Evolutionary conservation across 1,140 invertebrate genomes (phyloP), one percentile per base, ranked within the genome.

Genomic region (Drosophila kikkawai): DNA sequence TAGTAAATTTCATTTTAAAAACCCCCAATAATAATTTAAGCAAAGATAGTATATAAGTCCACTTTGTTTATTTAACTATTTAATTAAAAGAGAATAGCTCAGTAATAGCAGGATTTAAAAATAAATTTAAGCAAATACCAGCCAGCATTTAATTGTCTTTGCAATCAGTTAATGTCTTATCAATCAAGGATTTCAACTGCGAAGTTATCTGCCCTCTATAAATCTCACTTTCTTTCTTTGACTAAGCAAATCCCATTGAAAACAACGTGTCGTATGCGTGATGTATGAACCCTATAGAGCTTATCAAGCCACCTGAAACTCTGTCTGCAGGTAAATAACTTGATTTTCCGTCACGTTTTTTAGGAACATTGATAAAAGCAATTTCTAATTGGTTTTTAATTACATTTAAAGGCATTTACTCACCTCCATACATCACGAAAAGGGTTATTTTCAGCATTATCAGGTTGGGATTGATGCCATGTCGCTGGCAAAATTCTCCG

Each of bases 381-480:
- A 68, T 57, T 59, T 69, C 29, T 80, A 88, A 86, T 86, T 80
- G 60, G 17, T 74, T 83, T 86, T 68, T 86, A 83, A 86, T 86
- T 12, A 37, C 9, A 29, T 56, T 37, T 26, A 15, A 29, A 19
- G 12, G 29, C 9, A n/a, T 22, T 41, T 71, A 92, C 91, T 92
- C 93, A 96, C 95, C 95, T 93, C 96, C 96, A 91, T 96, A 96
- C 94, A 96, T 96, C 80, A 96, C 95, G 92, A 97, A 97, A 8
- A 97, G 93, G 44, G 96, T 96, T 74, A 96, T 94, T 94, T 97
- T 97, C 69, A 97, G 94, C 94, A 96, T 96, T 76, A 96, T 94
- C 60, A 96, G 93, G 93, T 96, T 96, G 57, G 95, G 95, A 93
- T 96, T 96, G 73, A 96, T 95, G 61, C 94, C 93, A 36, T 53